These are phyloP conservation scores for Sinosuthora webbiana DNA, from an alignment of 2,113 vertebrate genomes.

Conservation along the genomic window DNA sequence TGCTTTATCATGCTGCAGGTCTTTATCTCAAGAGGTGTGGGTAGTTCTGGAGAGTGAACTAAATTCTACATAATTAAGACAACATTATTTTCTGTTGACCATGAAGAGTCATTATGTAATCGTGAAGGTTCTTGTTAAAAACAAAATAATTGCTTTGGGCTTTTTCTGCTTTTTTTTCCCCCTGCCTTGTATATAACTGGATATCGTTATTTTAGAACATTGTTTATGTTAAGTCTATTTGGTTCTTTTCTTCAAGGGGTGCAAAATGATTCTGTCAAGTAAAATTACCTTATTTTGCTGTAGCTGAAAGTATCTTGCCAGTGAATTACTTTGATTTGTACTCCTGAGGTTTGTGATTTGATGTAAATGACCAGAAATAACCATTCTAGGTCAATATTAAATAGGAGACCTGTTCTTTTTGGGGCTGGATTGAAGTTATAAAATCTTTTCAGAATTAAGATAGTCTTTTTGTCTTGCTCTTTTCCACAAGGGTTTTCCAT, in stretches of 20 bases:
- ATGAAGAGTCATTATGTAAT: neutral
- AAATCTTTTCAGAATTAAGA: neutral
- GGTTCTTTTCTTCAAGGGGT: neutral
- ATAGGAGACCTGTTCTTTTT: neutral
- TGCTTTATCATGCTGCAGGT: neutral
- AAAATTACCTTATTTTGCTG: neutral
- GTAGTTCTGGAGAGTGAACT: neutral
- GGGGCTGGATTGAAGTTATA: neutral
- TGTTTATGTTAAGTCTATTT: neutral
- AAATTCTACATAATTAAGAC: neutral
- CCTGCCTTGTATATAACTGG: neutral
- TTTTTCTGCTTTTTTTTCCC: neutral
- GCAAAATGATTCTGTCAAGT: neutral
- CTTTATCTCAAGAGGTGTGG: neutral
- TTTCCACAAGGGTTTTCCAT: neutral
- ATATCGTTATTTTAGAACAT: neutral
- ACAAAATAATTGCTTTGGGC: neutral
- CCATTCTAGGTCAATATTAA: neutral
- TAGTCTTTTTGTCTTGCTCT: neutral
- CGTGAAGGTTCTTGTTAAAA: slow-evolving; percentile 10
- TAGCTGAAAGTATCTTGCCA: neutral
- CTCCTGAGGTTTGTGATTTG: neutral
- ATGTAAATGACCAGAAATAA: neutral
- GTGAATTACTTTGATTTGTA: neutral
- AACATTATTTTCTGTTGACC: neutral